Evolutionary conservation across 1,140 invertebrate genomes (phyloP).

Genomic region (Heliconius himera): DNA sequence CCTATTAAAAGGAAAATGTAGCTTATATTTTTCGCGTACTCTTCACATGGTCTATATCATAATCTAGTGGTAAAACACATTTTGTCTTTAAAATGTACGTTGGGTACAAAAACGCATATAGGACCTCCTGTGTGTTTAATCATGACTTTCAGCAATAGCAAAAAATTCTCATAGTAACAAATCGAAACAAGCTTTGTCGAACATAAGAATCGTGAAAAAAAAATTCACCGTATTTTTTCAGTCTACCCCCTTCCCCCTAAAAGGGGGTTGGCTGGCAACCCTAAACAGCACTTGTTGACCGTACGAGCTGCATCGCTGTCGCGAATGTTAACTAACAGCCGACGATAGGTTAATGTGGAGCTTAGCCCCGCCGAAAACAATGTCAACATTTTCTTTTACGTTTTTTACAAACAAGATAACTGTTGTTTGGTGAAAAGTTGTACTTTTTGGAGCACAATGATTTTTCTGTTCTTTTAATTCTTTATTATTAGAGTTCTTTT

Average conservation of each 20-base stretch:
- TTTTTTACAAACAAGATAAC: constrained; percentile 50
- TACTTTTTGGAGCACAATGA: not conserved
- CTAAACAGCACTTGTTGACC: constrained; percentile 61
- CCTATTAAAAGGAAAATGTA: not conserved
- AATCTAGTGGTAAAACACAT: too few species aligned
- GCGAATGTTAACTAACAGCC: constrained; percentile 66
- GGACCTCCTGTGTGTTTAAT: too few species aligned
- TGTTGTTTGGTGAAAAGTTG: constrained; percentile 15
- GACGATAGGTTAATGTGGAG: constrained; percentile 71
- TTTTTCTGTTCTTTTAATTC: not conserved
- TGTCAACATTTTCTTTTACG: constrained; percentile 59
- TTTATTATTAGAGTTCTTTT: not conserved
- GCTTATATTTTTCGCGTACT: not conserved
- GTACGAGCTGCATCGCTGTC: constrained; percentile 48
- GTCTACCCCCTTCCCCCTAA: not conserved
- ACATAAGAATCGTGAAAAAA: not conserved
- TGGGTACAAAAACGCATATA: too few species aligned
- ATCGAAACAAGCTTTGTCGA: not conserved
- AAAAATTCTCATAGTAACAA: too few species aligned
- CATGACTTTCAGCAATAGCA: too few species aligned
- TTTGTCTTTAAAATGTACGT: too few species aligned
- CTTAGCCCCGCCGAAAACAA: constrained; percentile 65
- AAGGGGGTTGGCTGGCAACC: constrained; percentile 37
- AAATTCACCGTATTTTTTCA: not conserved
- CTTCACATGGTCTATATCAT: not conserved